Percentiles rank a stretch among this genome's conserved stretches.
Conservation (phyloP, 2,797 vertebrate species). For the Cossypha heuglini region DNA sequence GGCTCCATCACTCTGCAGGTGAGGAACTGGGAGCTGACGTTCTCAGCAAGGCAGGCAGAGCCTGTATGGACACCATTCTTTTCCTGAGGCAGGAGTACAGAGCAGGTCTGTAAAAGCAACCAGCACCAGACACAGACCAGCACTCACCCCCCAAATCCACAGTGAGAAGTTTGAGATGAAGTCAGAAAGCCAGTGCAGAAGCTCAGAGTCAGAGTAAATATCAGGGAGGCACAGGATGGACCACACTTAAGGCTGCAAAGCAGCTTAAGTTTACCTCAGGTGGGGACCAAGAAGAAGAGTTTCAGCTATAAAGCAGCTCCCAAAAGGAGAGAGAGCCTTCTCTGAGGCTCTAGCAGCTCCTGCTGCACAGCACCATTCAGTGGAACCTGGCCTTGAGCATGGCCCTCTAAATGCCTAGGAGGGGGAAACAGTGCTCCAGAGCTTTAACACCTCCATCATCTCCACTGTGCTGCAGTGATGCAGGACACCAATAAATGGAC, state of each 20-base stretch:
- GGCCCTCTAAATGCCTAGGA: not conserved
- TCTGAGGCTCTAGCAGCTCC: not conserved
- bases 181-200: not conserved
- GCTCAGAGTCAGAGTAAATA: not conserved
- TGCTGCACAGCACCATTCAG: not conserved
- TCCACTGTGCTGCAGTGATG: not conserved
- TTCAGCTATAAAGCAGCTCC: not conserved
- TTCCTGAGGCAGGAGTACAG: not conserved
- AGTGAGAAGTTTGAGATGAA: not conserved
- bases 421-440: not conserved
- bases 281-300: not conserved
- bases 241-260: not conserved
- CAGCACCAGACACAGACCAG: not conserved
- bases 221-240: not conserved
- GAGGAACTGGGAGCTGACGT: not conserved
- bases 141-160: fast-evolving
- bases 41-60: not conserved
- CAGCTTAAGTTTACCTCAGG: not conserved
- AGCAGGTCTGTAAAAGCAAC: not conserved
- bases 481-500: not conserved
- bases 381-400: fast-evolving
- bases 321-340: not conserved
- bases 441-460: fast-evolving
- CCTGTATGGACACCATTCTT: not conserved
- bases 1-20: fast-evolving